phyloP scores from a whole-genome alignment of 2,888 invertebrate species.

The Odontomyia ornata region DNA sequence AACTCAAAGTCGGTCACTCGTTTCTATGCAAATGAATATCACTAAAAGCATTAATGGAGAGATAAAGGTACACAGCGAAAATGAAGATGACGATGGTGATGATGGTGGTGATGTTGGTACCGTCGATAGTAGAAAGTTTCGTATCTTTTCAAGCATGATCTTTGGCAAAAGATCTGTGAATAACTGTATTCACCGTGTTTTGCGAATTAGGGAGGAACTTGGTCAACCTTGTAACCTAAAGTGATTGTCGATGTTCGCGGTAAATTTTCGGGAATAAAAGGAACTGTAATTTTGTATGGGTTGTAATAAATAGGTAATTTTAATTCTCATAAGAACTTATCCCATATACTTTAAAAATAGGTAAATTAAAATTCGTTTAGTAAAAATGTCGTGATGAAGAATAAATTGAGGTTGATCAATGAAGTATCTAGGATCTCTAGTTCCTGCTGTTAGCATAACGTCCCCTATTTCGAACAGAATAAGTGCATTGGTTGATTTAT shows the following conservation, averaged over 20 bases:
- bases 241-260: neutral
- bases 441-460: no score
- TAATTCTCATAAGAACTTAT: no score
- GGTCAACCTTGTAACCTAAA: conserved; percentile 19
- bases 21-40: conserved; percentile 27
- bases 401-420: no score
- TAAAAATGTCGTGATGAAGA: no score
- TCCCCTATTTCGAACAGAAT: no score
- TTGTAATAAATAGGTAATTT: no score
- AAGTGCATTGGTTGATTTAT: no score
- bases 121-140: conserved; percentile 31
- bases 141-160: conserved; percentile 23
- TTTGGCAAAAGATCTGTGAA: neutral
- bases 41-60: neutral
- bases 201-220: neutral
- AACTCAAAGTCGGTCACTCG: conserved; percentile 20
- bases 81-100: neutral
- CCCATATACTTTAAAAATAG: no score
- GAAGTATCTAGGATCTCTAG: no score
- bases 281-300: no score
- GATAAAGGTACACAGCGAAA: no score
- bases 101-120: neutral
- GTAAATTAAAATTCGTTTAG: no score
- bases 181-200: conserved; percentile 15
- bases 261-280: neutral